Evolutionary conservation across 2,888 invertebrate species (phyloP), one percentile per base, ranked within the genome.

Genomic region (Acleris literana): DNA sequence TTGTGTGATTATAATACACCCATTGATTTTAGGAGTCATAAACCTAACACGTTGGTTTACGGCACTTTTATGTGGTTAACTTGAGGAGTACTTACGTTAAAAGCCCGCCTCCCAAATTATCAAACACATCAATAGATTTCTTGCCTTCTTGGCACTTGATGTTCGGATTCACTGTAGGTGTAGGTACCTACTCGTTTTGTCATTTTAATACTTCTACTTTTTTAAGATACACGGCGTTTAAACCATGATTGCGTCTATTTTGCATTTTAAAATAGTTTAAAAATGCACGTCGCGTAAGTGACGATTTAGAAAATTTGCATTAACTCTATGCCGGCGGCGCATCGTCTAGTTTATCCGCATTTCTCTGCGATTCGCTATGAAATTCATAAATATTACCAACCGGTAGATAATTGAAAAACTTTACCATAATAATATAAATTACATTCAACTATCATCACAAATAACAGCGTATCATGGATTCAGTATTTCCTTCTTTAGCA

Each of bases 401-500:
- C 49, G 66, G 55, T 61, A 61, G 65, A 56, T 66, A 62, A 66
- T 66, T 66, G 66, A 66, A 66, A 39, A 66, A 62, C 62, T 66
- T 46, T 22, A 39, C 53, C 39, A n/a, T 66, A 66, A 66, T 66
- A 61, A 57, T 66, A 62, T 62, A 56, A n/a, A 65, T 66, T 52
- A 62, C 48, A 53, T 39, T 25, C 66, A 57, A 57, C 56, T 61
- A 66, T 62, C 61, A 55, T 39, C 66, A 52, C 56, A 66, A 66
- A 66, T 62, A 62, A 66, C 61, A 56, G 56, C 56, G 48, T 59
- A 59, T 62, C 62, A 57, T 57, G 46, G 57, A 57, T 64, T 67
- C 69, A 73, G 71, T 71, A 72, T 74, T 76, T 74, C 74, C 71
- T 66, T 71, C 70, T 75, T 72, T 70, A 65, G 71, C 68, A 70